Conservation (phyloP, 2,797 vertebrate genomes). For the Mastacembelus armatus region DNA sequence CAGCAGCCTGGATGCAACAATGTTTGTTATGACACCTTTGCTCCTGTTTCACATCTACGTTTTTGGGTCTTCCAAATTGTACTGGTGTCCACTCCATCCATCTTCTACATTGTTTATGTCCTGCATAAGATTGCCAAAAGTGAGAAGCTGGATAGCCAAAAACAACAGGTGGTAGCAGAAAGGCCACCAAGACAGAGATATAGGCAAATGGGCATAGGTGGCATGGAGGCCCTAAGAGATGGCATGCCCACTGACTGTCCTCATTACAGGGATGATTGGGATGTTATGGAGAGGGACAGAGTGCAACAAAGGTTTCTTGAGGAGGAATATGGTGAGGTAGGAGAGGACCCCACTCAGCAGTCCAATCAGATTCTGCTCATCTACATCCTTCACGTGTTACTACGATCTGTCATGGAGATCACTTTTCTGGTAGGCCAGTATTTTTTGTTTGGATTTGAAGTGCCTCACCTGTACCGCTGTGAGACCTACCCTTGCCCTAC, state of each 20-base stretch:
- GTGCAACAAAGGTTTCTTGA: constrained; percentile 32
- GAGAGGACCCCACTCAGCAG: constrained; percentile 58
- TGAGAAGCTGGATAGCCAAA: constrained; percentile 69
- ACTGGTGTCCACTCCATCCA: constrained; percentile 74
- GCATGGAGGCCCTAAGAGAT: constrained; percentile 25
- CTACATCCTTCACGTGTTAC: constrained; percentile 74
- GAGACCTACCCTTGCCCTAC: constrained; percentile 76
- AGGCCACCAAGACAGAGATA: constrained; percentile 5
- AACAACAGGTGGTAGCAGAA: constrained; percentile 16
- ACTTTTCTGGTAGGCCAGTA: constrained; percentile 76
- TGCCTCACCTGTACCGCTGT: constrained; percentile 75
- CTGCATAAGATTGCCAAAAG: constrained; percentile 79
- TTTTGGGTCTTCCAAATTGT: constrained; percentile 83
- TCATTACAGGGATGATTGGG: constrained; percentile 51
- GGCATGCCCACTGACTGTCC: constrained; percentile 35
- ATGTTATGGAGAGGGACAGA: constrained; percentile 5
- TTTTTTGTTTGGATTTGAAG: constrained; percentile 79
- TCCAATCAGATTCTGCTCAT: constrained; percentile 71
- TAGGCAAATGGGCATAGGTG: constrained; percentile 16
- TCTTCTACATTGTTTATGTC: constrained; percentile 76
- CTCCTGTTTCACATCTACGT: constrained; percentile 73
- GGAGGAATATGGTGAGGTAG: constrained; percentile 51
- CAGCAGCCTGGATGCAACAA: constrained; percentile 81
- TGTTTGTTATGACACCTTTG: constrained; percentile 73
- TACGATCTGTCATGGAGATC: constrained; percentile 75